A percentile compares a stretch with the other conserved stretches of the same genome.
Conservation (phyloP, 2,797 vertebrate species). For the Coreius guichenoti region DNA sequence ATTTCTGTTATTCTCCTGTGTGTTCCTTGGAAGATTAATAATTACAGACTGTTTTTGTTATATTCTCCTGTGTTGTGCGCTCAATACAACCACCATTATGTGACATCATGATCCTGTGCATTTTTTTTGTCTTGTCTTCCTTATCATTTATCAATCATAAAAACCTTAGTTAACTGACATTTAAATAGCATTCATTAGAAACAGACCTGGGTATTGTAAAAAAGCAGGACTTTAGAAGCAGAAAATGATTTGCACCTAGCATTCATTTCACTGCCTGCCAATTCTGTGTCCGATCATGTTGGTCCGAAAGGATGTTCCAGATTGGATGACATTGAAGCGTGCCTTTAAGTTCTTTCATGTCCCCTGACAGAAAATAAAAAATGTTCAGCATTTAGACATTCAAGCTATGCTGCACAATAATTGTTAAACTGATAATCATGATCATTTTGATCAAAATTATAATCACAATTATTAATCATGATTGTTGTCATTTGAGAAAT, state of each 20-base stretch:
- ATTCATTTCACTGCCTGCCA: slow-evolving; percentile 40
- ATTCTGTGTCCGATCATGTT: slow-evolving; percentile 31
- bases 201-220: no score
- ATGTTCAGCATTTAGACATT: not conserved
- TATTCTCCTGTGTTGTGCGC: no score
- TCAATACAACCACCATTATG: no score
- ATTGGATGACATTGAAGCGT: slow-evolving; percentile 46
- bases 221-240: slow-evolving; percentile 3
- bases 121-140: no score
- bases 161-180: no score
- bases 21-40: no score
- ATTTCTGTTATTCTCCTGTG: no score
- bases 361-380: not conserved
- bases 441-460: not conserved
- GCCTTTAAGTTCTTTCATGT: slow-evolving; percentile 1
- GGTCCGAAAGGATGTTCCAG: slow-evolving; percentile 43
- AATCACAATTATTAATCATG: no score
- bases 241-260: not conserved
- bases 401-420: not conserved
- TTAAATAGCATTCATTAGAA: no score
- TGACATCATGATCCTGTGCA: no score
- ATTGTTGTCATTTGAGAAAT: not conserved
- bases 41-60: no score
- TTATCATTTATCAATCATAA: no score
- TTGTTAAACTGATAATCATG: not conserved